A percentile compares a stretch with the other conserved stretches of the same genome.
Conservation (phyloP, 1,140 invertebrate species). For the Muscidifurax raptorellus region DNA sequence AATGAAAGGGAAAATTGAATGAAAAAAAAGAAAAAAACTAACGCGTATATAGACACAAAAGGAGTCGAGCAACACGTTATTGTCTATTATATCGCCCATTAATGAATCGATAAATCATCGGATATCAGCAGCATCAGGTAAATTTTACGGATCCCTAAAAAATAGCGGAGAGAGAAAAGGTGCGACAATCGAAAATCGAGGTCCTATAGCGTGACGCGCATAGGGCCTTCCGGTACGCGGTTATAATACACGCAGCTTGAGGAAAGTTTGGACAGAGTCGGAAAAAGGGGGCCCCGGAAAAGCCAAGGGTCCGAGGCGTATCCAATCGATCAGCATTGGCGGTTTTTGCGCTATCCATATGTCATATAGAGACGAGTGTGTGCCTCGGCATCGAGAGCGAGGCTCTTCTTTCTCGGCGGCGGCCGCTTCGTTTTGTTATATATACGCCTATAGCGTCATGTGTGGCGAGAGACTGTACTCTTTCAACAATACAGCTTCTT, state of each 20-base stretch:
- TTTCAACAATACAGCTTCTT: not conserved
- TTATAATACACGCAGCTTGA: not conserved
- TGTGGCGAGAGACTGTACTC: conserved; percentile 57
- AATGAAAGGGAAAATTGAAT: too few species aligned
- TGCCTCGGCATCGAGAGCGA: conserved; percentile 70
- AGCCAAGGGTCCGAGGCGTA: conserved; percentile 65
- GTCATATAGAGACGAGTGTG: conserved; percentile 68
- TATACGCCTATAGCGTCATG: conserved; percentile 55
- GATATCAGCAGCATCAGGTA: not conserved
- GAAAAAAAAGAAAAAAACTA: too few species aligned
- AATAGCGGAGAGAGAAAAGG: not conserved
- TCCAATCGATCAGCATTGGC: conserved; percentile 74
- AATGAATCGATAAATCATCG: conserved; percentile 24
- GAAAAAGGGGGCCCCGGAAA: conserved; percentile 47
- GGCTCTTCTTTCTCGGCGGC: conserved; percentile 55
- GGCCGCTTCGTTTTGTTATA: conserved; percentile 45
- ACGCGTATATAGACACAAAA: not conserved
- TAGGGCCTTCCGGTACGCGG: not conserved
- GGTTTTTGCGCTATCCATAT: conserved; percentile 74
- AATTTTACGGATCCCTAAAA: conserved; percentile 16
- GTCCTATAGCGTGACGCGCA: not conserved
- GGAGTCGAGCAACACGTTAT: too few species aligned
- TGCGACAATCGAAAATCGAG: conserved; percentile 1
- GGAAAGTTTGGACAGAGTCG: not conserved
- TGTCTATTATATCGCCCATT: not conserved